Evolutionary conservation across 2,888 invertebrate species (phyloP), one percentile per base, ranked within the genome.

Genomic region (Troides oblongomaculatus): DNA sequence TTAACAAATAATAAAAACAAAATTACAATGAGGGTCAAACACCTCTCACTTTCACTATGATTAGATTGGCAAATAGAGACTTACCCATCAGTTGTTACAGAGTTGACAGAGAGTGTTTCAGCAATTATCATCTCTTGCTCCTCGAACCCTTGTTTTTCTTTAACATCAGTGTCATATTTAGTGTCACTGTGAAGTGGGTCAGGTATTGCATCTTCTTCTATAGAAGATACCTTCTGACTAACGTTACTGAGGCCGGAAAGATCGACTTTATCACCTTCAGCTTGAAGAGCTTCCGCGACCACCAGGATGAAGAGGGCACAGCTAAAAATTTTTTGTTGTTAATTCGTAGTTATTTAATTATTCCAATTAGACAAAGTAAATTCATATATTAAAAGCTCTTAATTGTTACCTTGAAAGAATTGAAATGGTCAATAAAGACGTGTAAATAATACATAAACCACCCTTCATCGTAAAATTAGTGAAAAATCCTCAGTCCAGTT

Each of bases 391-490:
- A 18, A 46, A 68, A 36, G 56, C 7, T 1, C 56, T 68, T 70
- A 72, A 83, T 17, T 21, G 80, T 75, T 84, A 94, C 94, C 94
- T 94, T 74, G 94, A 94, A 69, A 93, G 82, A 79, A 94, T 88
- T 81, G 93, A 94, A 81, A 94, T 93, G 74, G 94, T 92, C 88
- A 94, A 90, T 81, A 94, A 87, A 82, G 93, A 93, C 92, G 94
- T 94, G 85, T 94, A 94, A 81, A 94, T 90, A 77, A 93, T 84
- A 84, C 91, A 91, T 81, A 94, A 85, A 80, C 93, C 93, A 85
- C 93, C 91, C 93, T 93, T 94, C 94, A 94, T 94, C 90, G 89
- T 94, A 92, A 83, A 84, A 88, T 87, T 78, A 90, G 74, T 86
- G 84, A 87, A 82, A 88, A 85, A 88, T 89, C 86, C 84, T 88